Conservation (phyloP, 2,888 invertebrate species). For the Podabrus alpinus region DNA sequence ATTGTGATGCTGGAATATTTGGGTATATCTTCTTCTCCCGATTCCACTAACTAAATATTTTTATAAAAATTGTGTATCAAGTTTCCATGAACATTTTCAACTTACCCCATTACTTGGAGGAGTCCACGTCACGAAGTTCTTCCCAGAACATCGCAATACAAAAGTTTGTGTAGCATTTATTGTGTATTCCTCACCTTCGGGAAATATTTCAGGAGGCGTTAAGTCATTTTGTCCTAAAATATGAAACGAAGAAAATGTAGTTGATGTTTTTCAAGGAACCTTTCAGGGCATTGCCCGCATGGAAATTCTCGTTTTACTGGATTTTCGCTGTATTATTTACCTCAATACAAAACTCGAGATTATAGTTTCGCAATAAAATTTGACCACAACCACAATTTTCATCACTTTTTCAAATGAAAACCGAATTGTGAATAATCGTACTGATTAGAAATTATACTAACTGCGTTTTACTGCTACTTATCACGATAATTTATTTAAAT, state of each 20-base stretch:
- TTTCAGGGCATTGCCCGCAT: background rate
- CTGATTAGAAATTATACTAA: background rate
- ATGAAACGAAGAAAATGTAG: background rate
- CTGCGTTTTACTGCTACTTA: background rate
- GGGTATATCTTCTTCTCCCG: background rate
- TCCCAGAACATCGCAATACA: conserved; percentile 56
- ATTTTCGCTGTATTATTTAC: background rate
- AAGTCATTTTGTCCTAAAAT: background rate
- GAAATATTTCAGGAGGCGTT: conserved; percentile 36
- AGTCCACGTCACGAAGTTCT: conserved; percentile 54
- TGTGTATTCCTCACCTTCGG: conserved; percentile 47
- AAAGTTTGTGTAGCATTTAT: conserved; percentile 49
- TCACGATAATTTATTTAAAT: background rate
- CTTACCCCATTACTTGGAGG: conserved; percentile 30
- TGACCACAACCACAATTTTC: background rate
- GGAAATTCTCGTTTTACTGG: background rate
- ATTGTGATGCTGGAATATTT: conserved; percentile 28
- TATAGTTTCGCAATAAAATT: background rate
- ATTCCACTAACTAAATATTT: background rate
- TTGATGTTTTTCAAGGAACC: background rate
- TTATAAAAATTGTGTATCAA: background rate
- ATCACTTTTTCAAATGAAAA: background rate
- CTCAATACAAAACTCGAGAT: background rate
- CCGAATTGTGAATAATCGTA: background rate
- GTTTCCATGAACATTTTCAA: background rate